These are phyloP conservation scores for Megamerina dolium DNA, from an alignment of 2,888 invertebrate genomes.

Conservation along the genomic window DNA sequence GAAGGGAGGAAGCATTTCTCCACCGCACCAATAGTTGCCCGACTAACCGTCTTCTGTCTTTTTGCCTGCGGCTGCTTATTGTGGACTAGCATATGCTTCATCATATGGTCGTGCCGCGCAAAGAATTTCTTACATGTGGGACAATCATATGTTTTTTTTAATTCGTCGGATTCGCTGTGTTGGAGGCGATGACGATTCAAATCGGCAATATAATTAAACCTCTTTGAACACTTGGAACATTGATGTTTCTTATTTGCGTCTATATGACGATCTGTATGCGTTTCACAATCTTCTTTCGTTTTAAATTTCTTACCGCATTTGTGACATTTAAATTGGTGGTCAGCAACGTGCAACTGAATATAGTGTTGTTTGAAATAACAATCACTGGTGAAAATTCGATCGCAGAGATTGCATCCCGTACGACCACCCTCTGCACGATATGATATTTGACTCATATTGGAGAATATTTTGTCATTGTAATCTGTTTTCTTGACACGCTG, in stretches of 20 bases:
- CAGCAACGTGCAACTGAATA: constrained; percentile 81
- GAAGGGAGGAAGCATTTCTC: no score
- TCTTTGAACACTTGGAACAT: constrained; percentile 78
- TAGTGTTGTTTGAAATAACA: constrained; percentile 88
- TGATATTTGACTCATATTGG: no score
- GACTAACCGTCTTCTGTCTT: no score
- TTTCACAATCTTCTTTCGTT: constrained; percentile 62
- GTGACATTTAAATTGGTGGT: constrained; percentile 79
- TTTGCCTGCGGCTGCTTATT: no score
- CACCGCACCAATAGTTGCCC: no score
- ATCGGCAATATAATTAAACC: constrained; percentile 88
- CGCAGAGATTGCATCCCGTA: constrained; percentile 71
- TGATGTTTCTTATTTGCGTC: constrained; percentile 80
- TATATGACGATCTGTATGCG: constrained; percentile 68
- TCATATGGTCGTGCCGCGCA: no score
- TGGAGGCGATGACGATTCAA: constrained; percentile 77
- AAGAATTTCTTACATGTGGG: constrained; percentile 74
- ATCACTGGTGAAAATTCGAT: constrained; percentile 76
- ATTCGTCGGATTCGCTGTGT: constrained; percentile 74
- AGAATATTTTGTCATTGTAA: no score
- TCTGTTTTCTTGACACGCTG: no score
- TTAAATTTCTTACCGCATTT: constrained; percentile 82
- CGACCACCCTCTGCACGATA: no score
- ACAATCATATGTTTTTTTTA: constrained; percentile 77
- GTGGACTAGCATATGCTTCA: no score